Evolutionary conservation across 1,140 invertebrate species (phyloP).

Genomic region (Harpegnathos saltator): DNA sequence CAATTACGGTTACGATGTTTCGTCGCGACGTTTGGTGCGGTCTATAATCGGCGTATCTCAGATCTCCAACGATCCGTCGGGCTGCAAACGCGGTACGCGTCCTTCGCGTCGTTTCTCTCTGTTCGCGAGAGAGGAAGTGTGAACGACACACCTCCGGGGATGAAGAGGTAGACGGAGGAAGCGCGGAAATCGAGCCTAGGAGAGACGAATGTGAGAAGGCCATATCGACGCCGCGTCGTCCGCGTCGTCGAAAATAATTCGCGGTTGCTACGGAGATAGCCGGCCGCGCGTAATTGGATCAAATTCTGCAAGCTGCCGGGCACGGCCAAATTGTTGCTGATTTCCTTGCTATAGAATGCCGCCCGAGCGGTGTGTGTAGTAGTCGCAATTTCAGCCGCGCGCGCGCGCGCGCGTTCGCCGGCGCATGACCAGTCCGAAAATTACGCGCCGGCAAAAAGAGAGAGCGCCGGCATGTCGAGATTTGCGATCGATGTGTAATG

Average conservation of each 20-base stretch:
- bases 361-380: background rate
- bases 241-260: conserved; percentile 56
- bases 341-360: conserved; percentile 30
- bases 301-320: conserved; percentile 12
- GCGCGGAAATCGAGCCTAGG: conserved; percentile 25
- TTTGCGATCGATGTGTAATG: no score
- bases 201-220: background rate
- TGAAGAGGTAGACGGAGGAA: background rate
- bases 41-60: conserved; percentile 50
- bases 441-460: background rate
- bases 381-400: conserved; percentile 3
- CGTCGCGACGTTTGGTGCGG: conserved; percentile 80
- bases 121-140: conserved; percentile 8
- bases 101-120: conserved; percentile 25
- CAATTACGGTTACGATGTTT: conserved; percentile 81
- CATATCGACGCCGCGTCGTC: conserved; percentile 4
- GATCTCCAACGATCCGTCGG: conserved; percentile 63
- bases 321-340: conserved; percentile 30
- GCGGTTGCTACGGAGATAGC: conserved; percentile 25
- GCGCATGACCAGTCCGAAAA: background rate
- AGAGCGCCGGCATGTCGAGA: background rate
- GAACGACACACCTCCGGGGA: background rate
- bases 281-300: conserved; percentile 39
- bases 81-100: conserved; percentile 25
- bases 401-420: no score